These are phyloP conservation scores for Pinna nobilis DNA, from an alignment of 1,140 invertebrate species.

Conservation along the genomic window DNA sequence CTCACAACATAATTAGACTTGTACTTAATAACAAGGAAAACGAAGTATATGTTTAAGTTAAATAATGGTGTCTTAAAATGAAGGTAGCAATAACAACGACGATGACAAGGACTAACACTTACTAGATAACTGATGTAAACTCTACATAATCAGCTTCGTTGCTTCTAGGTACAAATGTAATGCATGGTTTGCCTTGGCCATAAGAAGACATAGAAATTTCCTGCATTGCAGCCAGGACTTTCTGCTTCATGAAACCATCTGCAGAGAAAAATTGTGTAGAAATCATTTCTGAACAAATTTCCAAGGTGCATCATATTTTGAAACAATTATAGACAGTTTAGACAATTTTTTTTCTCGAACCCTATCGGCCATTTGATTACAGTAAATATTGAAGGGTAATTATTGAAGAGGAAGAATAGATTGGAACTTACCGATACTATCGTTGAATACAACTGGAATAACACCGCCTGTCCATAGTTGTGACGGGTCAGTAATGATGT, in stretches of 20 bases:
- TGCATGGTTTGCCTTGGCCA: slow-evolving; percentile 10
- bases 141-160: slow-evolving; percentile 30
- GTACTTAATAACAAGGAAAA: background rate
- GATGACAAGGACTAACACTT: background rate
- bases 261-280: background rate
- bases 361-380: background rate
- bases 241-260: slow-evolving; percentile 40
- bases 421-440: slow-evolving; percentile 18
- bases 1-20: background rate
- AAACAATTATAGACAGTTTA: background rate
- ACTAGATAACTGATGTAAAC: slow-evolving; percentile 32
- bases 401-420: background rate
- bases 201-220: slow-evolving; percentile 35
- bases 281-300: background rate
- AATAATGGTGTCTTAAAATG: background rate
- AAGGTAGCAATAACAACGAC: background rate
- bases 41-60: background rate
- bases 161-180: slow-evolving; percentile 30
- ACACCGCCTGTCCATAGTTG: slow-evolving; percentile 18
- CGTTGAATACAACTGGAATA: slow-evolving; percentile 18
- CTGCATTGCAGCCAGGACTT: slow-evolving; percentile 37
- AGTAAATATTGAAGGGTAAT: background rate
- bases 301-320: background rate
- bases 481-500: slow-evolving; percentile 24
- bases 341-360: background rate